Conservation (phyloP, 1,140 invertebrate species). For the Pseudomyrmex gracilis region DNA sequence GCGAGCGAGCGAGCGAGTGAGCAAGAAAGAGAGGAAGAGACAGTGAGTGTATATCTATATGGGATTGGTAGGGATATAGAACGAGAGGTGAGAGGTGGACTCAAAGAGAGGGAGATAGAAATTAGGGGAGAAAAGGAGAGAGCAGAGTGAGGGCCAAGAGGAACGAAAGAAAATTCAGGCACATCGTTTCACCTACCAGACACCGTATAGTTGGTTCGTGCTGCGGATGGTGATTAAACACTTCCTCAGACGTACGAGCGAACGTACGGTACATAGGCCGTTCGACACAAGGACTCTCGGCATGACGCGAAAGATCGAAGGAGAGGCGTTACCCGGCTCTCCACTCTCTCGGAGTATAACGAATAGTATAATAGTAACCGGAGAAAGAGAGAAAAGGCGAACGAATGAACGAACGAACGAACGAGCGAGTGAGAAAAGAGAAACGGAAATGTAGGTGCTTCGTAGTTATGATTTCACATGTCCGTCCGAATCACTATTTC, state of each 20-base stretch:
- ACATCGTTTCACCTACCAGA: slow-evolving; percentile 73
- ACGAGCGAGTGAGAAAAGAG: slow-evolving; percentile 28
- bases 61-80: slow-evolving; percentile 2
- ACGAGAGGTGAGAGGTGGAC: slow-evolving; percentile 31
- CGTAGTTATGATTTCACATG: slow-evolving; percentile 66
- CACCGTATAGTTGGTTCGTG: slow-evolving; percentile 65
- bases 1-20: slow-evolving; percentile 12
- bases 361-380: slow-evolving; percentile 3
- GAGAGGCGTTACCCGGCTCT: slow-evolving; percentile 75
- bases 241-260: slow-evolving; percentile 64
- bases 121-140: not conserved
- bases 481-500: slow-evolving; percentile 9
- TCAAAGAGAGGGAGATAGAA: not conserved
- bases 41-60: not conserved
- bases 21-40: not conserved
- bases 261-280: slow-evolving; percentile 65
- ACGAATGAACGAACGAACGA: slow-evolving; percentile 5
- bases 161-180: slow-evolving; percentile 67
- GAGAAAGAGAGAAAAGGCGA: not conserved
- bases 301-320: slow-evolving; percentile 75
- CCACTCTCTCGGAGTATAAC: slow-evolving; percentile 64
- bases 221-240: slow-evolving; percentile 69
- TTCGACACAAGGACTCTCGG: slow-evolving; percentile 69
- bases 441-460: slow-evolving; percentile 45
- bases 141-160: slow-evolving; percentile 45